A percentile compares a stretch with the other conserved stretches of the same genome.
Evolutionary conservation across 1,140 invertebrate genomes (phyloP).

Genomic region (Zophobas atratus): DNA sequence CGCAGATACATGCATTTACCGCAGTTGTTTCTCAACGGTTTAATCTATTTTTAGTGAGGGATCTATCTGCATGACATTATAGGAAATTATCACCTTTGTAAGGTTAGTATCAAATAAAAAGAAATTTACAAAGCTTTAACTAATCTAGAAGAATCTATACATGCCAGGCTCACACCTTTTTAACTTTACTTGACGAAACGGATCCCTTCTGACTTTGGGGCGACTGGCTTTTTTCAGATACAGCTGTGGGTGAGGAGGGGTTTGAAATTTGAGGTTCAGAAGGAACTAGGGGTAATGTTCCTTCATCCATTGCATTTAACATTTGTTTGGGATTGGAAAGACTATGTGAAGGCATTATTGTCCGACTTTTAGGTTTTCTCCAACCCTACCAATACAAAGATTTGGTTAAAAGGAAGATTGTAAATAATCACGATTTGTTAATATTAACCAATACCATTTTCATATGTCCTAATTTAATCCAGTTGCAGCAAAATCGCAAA

Average conservation of each 20-base stretch:
- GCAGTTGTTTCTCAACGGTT: neutral
- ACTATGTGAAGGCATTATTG: constrained; percentile 77
- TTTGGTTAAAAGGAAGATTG: constrained; percentile 54
- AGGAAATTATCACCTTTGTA: constrained; percentile 13
- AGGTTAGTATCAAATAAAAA: constrained; percentile 32
- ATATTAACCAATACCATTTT: no score
- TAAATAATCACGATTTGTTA: neutral
- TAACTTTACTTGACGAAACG: constrained; percentile 71
- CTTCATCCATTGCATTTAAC: constrained; percentile 67
- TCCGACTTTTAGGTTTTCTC: constrained; percentile 83
- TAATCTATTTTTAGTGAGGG: neutral
- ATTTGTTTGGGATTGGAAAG: constrained; percentile 72
- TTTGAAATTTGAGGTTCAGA: constrained; percentile 70
- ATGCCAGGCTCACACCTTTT: constrained; percentile 73
- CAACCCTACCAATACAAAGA: constrained; percentile 74
- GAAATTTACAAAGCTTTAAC: constrained; percentile 32
- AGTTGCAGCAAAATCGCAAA: neutral
- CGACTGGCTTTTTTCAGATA: constrained; percentile 69
- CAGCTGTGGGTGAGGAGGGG: constrained; percentile 69
- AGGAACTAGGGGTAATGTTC: constrained; percentile 67
- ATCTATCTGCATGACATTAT: constrained; percentile 26
- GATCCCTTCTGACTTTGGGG: constrained; percentile 75
- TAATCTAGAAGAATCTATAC: constrained; percentile 50
- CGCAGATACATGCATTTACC: constrained; percentile 6
- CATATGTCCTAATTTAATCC: neutral